Percentiles rank a stretch among this genome's conserved stretches.
phyloP scores from a whole-genome alignment of 2,888 invertebrate genomes.

The Mesorhabditis spiculigera region DNA sequence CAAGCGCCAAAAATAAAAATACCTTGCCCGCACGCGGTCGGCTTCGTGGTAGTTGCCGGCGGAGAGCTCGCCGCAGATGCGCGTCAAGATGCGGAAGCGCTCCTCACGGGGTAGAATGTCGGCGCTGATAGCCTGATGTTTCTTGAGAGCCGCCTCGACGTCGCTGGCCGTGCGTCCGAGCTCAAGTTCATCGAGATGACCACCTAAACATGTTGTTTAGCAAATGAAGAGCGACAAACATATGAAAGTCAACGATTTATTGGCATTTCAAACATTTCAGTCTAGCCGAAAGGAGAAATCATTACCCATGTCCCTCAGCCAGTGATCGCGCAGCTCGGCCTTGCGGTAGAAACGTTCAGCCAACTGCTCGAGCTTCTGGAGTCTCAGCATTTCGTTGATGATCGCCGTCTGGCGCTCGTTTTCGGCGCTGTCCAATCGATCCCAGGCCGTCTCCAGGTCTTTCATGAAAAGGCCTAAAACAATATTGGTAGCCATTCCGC shows the following conservation, averaged over 20 bases:
- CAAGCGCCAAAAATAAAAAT: background rate
- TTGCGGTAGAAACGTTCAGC: conserved; percentile 94
- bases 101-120: conserved; percentile 90
- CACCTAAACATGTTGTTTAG: background rate
- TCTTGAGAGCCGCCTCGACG: conserved; percentile 94
- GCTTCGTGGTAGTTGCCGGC: conserved; percentile 86
- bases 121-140: conserved; percentile 94
- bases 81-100: conserved; percentile 85
- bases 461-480: conserved; percentile 80
- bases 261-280: too few relatives aligned
- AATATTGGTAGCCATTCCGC: background rate
- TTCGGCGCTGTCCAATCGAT: conserved; percentile 84
- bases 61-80: conserved; percentile 87
- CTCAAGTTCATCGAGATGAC: conserved; percentile 61
- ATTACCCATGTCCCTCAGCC: conserved; percentile 85
- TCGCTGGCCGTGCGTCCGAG: conserved; percentile 80
- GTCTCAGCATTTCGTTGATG: conserved; percentile 76
- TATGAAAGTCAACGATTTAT: background rate
- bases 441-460: conserved; percentile 93
- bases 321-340: conserved; percentile 82
- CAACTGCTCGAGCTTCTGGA: conserved; percentile 86
- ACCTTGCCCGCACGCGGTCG: conserved; percentile 70
- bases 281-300: background rate
- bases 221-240: background rate
- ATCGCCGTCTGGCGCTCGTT: conserved; percentile 88